phyloP scores from a whole-genome alignment of 2,888 invertebrate species.

The Phasia obesa region DNA sequence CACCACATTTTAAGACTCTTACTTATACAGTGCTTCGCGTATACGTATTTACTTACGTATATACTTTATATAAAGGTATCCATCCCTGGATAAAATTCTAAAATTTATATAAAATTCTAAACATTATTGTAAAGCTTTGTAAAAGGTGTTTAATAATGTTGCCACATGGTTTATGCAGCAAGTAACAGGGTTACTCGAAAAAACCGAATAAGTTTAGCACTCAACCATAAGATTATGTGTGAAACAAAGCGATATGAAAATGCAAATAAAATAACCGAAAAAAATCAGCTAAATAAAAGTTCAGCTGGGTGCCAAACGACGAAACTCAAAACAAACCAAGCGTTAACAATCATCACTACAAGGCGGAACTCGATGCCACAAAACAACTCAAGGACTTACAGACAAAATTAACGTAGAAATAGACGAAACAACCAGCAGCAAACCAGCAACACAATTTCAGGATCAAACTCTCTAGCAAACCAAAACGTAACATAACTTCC shows the following conservation, averaged over 20 bases:
- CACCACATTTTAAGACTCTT: too few species aligned
- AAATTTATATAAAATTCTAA: too few species aligned
- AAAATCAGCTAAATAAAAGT: constrained; percentile 45
- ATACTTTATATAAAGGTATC: too few species aligned
- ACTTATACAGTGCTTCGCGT: too few species aligned
- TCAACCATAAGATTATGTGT: background rate
- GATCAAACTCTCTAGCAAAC: constrained; percentile 73
- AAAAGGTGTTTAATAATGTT: too few species aligned
- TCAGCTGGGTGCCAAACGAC: constrained; percentile 55
- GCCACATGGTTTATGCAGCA: too few species aligned
- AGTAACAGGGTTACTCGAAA: constrained; percentile 2
- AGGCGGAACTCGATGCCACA: constrained; percentile 64
- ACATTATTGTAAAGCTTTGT: too few species aligned
- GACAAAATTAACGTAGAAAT: constrained; percentile 69
- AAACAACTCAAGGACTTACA: constrained; percentile 73
- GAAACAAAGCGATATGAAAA: constrained; percentile 48
- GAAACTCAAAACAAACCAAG: constrained; percentile 65
- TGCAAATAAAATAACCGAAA: constrained; percentile 16
- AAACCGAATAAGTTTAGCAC: background rate
- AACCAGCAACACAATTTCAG: constrained; percentile 74
- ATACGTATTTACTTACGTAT: too few species aligned
- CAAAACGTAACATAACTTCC: constrained; percentile 68
- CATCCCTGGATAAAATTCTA: too few species aligned
- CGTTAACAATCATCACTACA: constrained; percentile 58
- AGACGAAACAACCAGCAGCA: constrained; percentile 69